Evolutionary conservation across 2,888 invertebrate species (phyloP).

Genomic region (Pterostichus madidus): DNA sequence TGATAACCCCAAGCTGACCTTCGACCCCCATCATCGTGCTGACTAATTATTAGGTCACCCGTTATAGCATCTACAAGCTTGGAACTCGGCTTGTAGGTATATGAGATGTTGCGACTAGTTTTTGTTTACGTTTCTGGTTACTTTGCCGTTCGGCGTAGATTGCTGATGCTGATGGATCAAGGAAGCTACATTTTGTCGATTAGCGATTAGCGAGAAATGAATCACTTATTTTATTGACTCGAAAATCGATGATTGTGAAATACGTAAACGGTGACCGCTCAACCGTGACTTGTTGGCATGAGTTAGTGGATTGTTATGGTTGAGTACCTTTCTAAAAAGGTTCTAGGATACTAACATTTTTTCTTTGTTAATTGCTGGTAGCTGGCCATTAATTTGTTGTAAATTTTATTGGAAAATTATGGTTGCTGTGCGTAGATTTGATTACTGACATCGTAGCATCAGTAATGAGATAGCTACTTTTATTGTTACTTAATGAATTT

Average conservation of each 20-base stretch:
- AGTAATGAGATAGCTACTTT: too few relatives aligned
- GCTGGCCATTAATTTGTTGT: not conserved
- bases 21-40: conserved; percentile 64
- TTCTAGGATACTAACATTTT: not conserved
- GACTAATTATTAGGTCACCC: conserved; percentile 67
- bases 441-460: too few relatives aligned
- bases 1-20: conserved; percentile 64
- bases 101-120: not conserved
- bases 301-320: conserved; percentile 7
- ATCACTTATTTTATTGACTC: conserved; percentile 33
- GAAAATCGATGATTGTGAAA: conserved; percentile 52
- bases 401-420: not conserved
- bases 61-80: conserved; percentile 42
- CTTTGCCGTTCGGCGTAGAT: not conserved
- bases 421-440: too few relatives aligned
- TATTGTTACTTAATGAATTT: too few relatives aligned
- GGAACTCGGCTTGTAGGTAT: conserved; percentile 15
- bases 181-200: conserved; percentile 20
- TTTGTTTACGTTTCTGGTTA: conserved; percentile 15
- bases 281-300: not conserved
- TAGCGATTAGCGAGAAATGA: conserved; percentile 26
- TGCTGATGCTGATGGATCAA: conserved; percentile 18
- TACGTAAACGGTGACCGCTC: conserved; percentile 33
- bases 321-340: not conserved
- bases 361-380: conserved; percentile 2